Evolutionary conservation across 2,888 invertebrate genomes (phyloP), one percentile per base, ranked within the genome.

Genomic region (Seira ritae): DNA sequence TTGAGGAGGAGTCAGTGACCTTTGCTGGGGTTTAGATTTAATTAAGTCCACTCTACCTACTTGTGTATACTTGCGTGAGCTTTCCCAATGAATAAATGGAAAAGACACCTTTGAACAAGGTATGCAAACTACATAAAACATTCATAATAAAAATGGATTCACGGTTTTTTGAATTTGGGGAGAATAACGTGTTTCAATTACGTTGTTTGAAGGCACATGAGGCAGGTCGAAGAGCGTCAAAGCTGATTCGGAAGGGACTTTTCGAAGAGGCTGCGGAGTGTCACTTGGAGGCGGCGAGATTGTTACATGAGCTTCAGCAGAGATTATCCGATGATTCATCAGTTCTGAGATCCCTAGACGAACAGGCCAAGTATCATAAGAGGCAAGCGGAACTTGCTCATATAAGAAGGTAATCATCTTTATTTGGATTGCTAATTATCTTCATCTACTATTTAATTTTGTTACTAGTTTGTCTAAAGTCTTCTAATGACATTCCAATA

Each of bases 191-290:
- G n/a, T n/a, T n/a, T n/a, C n/a, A n/a, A n/a, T n/a, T n/a, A n/a
- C n/a, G n/a, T n/a, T n/a, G n/a, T n/a, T n/a, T n/a, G 62, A n/a
- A 89, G 89, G 88, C 86, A 23, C 88, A 88, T 76, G 85, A 85
- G 83, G 84, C 84, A 66, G 87, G 88, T 19, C 84, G 87, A 23
- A 69, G 85, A 76, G 89, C 89, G 50, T 75, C 84, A 12, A 85
- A 84, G 69, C 72, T 86, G 60, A 74, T 85, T 15, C 71, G 82
- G 46, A 84, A 82, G 69, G 89, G 89, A 0, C 69, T 75, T 1
- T 87, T 86, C 68, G 73, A 67, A 12, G 86, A 87, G 83, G 87
- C 89, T 46, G 79, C 84, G 0, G 73, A 82, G 23, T 79, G 75
- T 77, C 88, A 88, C 62, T 71, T 85, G 12, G 75, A 79, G 55